phyloP scores from a whole-genome alignment of 2,888 invertebrate genomes.

The Drosophila kanekoi region DNA sequence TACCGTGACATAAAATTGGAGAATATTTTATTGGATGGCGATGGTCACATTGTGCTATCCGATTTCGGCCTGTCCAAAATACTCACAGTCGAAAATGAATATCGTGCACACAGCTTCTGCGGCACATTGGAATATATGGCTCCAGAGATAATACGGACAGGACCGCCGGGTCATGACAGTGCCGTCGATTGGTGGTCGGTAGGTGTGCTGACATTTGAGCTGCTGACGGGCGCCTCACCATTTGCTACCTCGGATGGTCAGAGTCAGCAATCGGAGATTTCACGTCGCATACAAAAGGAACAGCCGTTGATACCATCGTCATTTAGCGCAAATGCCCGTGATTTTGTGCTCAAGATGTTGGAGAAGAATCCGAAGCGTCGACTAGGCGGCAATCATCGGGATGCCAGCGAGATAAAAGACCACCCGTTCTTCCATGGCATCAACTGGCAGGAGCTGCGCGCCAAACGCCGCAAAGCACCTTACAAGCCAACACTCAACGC shows the following conservation, averaged over 20 bases:
- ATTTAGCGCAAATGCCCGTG: constrained; percentile 89
- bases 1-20: constrained; percentile 99
- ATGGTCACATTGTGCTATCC: constrained; percentile 97
- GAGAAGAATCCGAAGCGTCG: constrained; percentile 95
- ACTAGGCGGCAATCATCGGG: constrained; percentile 92
- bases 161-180: constrained; percentile 97
- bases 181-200: constrained; percentile 99
- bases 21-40: constrained; percentile 96
- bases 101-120: constrained; percentile 97
- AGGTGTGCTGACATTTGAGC: constrained; percentile 97
- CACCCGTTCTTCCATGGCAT: constrained; percentile 94
- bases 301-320: constrained; percentile 95
- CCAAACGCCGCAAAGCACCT: constrained; percentile 93
- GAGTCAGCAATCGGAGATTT: constrained; percentile 98
- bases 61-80: constrained; percentile 99
- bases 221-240: constrained; percentile 98
- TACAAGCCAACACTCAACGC: constrained; percentile 94
- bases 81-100: constrained; percentile 88
- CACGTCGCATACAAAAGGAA: constrained; percentile 94
- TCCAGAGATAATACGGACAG: constrained; percentile 92
- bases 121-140: constrained; percentile 99
- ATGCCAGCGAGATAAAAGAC: constrained; percentile 94
- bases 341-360: constrained; percentile 92
- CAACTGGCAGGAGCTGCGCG: constrained; percentile 93
- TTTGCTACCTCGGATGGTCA: constrained; percentile 98